Evolutionary conservation across 1,140 invertebrate species (phyloP).

Genomic region (Harpegnathos saltator): DNA sequence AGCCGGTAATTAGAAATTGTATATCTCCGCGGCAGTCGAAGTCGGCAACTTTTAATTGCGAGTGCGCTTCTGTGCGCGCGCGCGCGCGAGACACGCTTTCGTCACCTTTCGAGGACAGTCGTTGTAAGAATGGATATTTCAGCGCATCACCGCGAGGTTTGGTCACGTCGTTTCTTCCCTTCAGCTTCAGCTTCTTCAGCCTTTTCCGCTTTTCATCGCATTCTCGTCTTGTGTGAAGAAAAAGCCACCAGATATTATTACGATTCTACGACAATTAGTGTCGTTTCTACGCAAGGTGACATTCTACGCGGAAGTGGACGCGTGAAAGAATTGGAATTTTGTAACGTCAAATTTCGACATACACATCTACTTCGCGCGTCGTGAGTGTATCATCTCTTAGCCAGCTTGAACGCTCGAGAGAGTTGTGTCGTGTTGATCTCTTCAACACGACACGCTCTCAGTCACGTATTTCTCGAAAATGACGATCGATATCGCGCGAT

Average conservation of each 20-base stretch:
- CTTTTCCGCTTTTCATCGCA: slow-evolving; percentile 55
- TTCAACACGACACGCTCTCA: too few species aligned
- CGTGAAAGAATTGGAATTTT: too few species aligned
- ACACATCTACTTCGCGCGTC: not conserved
- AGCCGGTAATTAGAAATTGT: slow-evolving; percentile 73
- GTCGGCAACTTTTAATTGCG: slow-evolving; percentile 67
- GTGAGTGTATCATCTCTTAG: too few species aligned
- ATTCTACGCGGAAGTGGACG: too few species aligned
- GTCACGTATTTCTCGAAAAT: slow-evolving; percentile 32
- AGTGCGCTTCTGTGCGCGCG: slow-evolving; percentile 28
- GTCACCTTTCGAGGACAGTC: slow-evolving; percentile 46
- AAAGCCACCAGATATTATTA: not conserved
- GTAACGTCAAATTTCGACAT: too few species aligned
- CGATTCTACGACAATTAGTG: not conserved
- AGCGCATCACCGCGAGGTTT: slow-evolving; percentile 61
- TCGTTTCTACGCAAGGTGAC: too few species aligned
- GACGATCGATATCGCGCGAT: slow-evolving; percentile 25
- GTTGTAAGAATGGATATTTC: slow-evolving; percentile 62
- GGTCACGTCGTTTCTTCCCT: slow-evolving; percentile 24
- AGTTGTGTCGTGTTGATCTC: not conserved
- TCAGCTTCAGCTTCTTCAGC: slow-evolving; percentile 25
- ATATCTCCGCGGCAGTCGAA: slow-evolving; percentile 5
- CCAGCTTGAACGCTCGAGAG: too few species aligned
- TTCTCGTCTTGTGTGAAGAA: slow-evolving; percentile 49
- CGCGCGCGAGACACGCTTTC: slow-evolving; percentile 15